phyloP scores from a whole-genome alignment of 2,113 vertebrate genomes.

The Tapirus terrestris region DNA sequence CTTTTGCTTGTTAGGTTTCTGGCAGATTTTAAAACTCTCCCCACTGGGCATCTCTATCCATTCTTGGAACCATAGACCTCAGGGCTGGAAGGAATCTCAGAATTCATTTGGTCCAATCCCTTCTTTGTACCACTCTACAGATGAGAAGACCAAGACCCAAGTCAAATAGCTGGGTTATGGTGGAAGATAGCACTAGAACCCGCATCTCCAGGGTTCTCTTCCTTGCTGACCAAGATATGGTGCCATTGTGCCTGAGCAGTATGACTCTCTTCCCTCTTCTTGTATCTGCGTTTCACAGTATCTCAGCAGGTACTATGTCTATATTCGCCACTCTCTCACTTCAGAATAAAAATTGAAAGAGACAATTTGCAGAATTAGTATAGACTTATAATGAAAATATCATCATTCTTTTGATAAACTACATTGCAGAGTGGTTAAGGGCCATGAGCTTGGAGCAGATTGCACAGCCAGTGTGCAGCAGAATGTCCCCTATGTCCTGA shows the following conservation, averaged over 20 bases:
- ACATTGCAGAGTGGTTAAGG: not conserved
- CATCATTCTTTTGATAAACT: not conserved
- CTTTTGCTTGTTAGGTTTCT: not conserved
- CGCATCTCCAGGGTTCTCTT: not conserved
- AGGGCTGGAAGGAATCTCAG: not conserved
- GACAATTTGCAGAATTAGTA: not conserved
- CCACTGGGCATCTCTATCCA: not conserved
- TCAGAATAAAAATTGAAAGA: constrained; percentile 48
- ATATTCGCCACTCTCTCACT: not conserved
- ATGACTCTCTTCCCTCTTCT: not conserved
- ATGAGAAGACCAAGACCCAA: constrained; percentile 19
- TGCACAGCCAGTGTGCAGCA: not conserved
- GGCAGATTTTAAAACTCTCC: not conserved
- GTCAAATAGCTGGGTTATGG: not conserved
- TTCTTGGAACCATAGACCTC: not conserved
- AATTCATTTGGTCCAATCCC: not conserved
- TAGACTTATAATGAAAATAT: not conserved
- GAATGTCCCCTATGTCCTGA: not conserved
- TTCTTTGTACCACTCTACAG: not conserved
- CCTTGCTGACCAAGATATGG: not conserved
- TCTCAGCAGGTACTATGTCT: not conserved
- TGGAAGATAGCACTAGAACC: not conserved
- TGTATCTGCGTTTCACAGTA: not conserved
- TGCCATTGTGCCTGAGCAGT: not conserved
- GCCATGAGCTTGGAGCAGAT: not conserved